These are phyloP conservation scores for Melanostigma gelatinosum DNA, from an alignment of 2,113 vertebrate genomes.

Conservation along the genomic window DNA sequence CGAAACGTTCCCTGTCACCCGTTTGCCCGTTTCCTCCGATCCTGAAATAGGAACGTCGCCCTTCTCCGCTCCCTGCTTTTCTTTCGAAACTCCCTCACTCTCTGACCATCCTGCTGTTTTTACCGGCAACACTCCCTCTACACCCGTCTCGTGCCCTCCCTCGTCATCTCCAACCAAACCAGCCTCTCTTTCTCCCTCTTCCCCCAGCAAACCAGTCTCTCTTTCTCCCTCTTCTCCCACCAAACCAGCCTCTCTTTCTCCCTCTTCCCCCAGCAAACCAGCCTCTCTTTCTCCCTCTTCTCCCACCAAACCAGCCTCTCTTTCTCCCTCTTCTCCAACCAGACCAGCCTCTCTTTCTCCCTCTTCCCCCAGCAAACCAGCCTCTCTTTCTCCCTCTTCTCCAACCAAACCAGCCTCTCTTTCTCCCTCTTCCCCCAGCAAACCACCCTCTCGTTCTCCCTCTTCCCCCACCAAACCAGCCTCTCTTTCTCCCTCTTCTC, in stretches of 20 bases:
- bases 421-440: conserved; percentile 3
- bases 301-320: not conserved
- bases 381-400: conserved; percentile 31
- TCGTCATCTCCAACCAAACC: conserved; percentile 28
- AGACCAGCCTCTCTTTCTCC: conserved; percentile 21
- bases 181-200: not conserved
- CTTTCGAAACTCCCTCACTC: conserved; percentile 14
- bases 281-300: not conserved
- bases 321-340: not conserved
- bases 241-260: not conserved
- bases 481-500: not conserved
- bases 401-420: conserved; percentile 7
- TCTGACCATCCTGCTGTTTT: conserved; percentile 1
- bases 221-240: not conserved
- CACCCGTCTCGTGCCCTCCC: conserved; percentile 11
- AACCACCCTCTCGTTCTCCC: not conserved
- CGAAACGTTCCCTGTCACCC: conserved; percentile 4
- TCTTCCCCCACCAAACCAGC: not conserved
- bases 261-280: not conserved
- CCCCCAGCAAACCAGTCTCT: not conserved
- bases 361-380: conserved; percentile 14
- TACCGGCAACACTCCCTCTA: conserved; percentile 20
- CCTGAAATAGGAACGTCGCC: conserved; percentile 26
- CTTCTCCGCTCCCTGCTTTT: not conserved
- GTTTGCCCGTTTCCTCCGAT: conserved; percentile 10